Percentiles rank a stretch among this genome's conserved stretches.
phyloP scores from a whole-genome alignment of 2,797 vertebrate species.

The Catamblyrhynchus diadema region DNA sequence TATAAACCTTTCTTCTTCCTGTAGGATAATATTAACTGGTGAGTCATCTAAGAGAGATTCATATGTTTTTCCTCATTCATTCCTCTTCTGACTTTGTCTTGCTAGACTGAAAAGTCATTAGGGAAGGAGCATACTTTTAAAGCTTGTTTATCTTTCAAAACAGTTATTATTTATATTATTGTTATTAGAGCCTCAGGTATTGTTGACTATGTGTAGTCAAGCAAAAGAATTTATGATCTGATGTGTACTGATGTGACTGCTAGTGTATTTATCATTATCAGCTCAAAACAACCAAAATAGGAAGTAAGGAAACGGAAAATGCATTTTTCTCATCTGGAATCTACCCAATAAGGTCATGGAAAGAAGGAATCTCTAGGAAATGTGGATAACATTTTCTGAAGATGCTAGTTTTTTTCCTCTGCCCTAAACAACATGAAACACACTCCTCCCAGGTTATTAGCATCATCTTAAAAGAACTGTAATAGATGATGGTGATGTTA shows the following conservation, averaged over 20 bases:
- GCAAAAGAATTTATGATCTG: background rate
- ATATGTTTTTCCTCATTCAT: background rate
- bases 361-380: background rate
- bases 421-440: background rate
- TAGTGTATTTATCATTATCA: background rate
- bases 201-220: background rate
- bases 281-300: background rate
- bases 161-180: background rate
- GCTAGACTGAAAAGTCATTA: background rate
- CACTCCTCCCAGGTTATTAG: slow-evolving; percentile 2
- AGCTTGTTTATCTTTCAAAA: background rate
- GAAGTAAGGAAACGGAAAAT: background rate
- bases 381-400: background rate
- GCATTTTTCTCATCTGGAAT: background rate
- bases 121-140: background rate
- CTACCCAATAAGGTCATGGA: background rate
- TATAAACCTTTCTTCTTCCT: background rate
- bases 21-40: background rate
- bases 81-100: background rate
- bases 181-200: background rate
- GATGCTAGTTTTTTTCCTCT: background rate
- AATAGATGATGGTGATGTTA: background rate
- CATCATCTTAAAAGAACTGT: background rate
- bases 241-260: background rate
- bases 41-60: background rate